Percentiles rank a stretch among this genome's conserved stretches.
Conservation (phyloP, 37 sponge, comb jelly and placozoan species). For the Beroe forskalii region DNA sequence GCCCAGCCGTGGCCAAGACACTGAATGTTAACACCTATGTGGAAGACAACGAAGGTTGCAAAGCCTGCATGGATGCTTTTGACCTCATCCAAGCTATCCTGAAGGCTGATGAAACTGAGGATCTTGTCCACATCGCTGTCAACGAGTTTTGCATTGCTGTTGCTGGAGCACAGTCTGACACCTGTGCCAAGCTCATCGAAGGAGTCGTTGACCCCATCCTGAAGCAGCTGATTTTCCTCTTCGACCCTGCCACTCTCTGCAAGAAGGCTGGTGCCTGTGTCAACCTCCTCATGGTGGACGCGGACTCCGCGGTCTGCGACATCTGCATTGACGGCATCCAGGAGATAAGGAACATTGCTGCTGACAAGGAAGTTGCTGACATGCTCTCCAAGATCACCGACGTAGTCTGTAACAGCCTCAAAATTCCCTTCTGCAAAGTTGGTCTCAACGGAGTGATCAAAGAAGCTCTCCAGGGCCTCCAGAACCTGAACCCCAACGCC, state of each 20-base stretch:
- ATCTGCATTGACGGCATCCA: background rate
- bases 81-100: background rate
- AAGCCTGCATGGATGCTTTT: constrained; percentile 40
- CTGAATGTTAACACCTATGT: background rate
- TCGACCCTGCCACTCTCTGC: constrained; percentile 51
- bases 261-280: constrained; percentile 18
- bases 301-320: background rate
- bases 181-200: background rate
- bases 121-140: constrained; percentile 26
- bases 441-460: background rate
- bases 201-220: constrained; percentile 45
- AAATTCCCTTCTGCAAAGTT: constrained; percentile 41
- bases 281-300: background rate
- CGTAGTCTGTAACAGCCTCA: background rate
- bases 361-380: background rate
- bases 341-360: constrained; percentile 48
- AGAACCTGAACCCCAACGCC: background rate
- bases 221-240: background rate
- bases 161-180: background rate
- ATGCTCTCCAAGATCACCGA: background rate
- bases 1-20: background rate
- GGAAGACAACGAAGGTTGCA: constrained; percentile 19
- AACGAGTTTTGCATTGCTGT: constrained; percentile 44
- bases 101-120: background rate
- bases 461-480: background rate